Evolutionary conservation across 2,888 invertebrate species (phyloP), one percentile per base, ranked within the genome.

Genomic region (Sphecodes monilicornis): DNA sequence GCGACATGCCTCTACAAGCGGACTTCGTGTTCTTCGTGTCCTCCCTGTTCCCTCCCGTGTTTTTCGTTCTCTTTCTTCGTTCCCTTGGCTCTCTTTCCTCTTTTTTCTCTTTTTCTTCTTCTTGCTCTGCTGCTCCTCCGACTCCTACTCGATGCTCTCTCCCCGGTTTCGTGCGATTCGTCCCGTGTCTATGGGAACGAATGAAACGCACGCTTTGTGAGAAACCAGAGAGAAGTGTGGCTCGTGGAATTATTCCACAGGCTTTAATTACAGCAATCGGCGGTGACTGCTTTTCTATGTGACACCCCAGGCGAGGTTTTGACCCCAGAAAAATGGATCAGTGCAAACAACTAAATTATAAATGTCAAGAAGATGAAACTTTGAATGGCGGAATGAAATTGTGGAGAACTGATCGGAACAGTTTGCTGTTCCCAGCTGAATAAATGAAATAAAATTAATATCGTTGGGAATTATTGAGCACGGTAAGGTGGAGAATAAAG

Each of bases 1-100:
- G 87, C 85, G 88, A 89, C 90, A 90, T 89, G 88, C 86, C 86
- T 79, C 82, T 89, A 89, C 90, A 87, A 89, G 85, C 86, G 85
- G 87, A 87, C 87, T 85, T 72, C 87, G 86, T 91, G 91, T 89
- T 91, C 87, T 82, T 82, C 88, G 82, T 81, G 86, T 89, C 85
- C 80, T 79, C 78, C 82, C 70, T 74, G 79, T 77, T 79, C 81
- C 54, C 75, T 76, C 74, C 68, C 60, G 54, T 78, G 60, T 85
- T 80, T 46, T 54, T 71, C 29, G 60, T 78, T 77, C 75, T 78
- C 69, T 76, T 79, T 77, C 74, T 78, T 80, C 68, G n/a, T 74
- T 75, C 72, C 50, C 36, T 22, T 18, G 8, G 64, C 29, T 64
- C 66, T 46, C 39, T 70, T 43, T 36, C n/a, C 26, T 74, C 57